Evolutionary conservation across 2,113 vertebrate species (phyloP).

Genomic region (Empidonax alnorum): DNA sequence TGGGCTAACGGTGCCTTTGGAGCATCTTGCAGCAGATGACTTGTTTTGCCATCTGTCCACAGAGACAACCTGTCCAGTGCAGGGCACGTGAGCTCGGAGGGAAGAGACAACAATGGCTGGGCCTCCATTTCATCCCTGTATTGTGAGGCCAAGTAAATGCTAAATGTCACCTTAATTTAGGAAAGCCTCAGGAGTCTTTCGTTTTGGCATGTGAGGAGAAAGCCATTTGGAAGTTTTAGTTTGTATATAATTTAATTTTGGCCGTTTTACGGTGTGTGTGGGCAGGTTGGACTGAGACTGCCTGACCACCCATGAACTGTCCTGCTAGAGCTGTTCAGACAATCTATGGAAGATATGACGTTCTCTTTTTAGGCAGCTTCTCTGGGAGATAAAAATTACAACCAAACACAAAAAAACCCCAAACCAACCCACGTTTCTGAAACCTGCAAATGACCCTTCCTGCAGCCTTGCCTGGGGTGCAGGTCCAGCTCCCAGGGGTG

Average conservation of each 20-base stretch:
- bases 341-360: not conserved
- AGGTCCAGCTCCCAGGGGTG: not conserved
- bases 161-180: not conserved
- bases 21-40: not conserved
- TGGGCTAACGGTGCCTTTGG: not conserved
- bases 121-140: fast-evolving
- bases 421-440: not conserved
- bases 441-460: not conserved
- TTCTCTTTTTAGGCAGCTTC: not conserved
- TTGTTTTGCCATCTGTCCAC: conserved; percentile 44
- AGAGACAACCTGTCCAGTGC: not conserved
- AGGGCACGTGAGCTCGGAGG: not conserved
- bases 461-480: not conserved
- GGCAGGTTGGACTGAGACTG: not conserved
- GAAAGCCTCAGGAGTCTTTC: not conserved
- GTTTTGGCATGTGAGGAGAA: not conserved
- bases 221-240: not conserved
- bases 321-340: not conserved
- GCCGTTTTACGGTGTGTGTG: not conserved
- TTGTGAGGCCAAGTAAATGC: not conserved
- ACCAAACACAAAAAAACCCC: not conserved
- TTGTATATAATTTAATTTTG: not conserved
- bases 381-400: not conserved
- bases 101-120: not conserved
- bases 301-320: not conserved